Base-by-base conservation (phyloP, 2,113 vertebrate genomes). In the Perca flavescens region DNA sequence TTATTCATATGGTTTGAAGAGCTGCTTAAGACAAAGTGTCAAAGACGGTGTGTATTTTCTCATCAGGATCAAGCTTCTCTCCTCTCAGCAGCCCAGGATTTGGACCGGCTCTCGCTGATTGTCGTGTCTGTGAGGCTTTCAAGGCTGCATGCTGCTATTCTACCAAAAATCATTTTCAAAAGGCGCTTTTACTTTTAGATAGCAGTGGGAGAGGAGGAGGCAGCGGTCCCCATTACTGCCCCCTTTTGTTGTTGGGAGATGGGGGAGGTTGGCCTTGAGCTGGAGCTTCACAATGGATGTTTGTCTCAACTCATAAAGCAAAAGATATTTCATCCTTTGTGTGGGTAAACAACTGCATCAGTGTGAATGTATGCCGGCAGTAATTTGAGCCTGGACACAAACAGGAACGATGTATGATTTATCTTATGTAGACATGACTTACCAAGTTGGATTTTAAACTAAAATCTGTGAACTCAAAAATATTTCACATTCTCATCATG, bases 261-360 rank as follows among this genome's bases (percentile, higher is more conserved):
- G 74, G 40, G 49, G 57, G 14, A 10, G 28, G 22, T 11, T 1
- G 40, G 78, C 80, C 80, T 61, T 74, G 50, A 86, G 80, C 86
- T 69, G 58, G 43, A 73, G 63, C 84, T 56, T 56, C 74, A 90
- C 82, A 89, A 85, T 74, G 69, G 69, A 63, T 53, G 57, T 83
- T 83, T 88, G 85, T 81, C 74, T 65, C 58, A 82, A 47, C 54
- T 77, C 73, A 76, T 61, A 12, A 66, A 77, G 60, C 15, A 62
- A 53, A 74, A 70, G 52, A 76, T 50, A 52, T 70, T 81, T 88
- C 19, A 82, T 87, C 71, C 43, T 25, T 21, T 73, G 65, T 78
- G 34, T 13, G 46, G 13, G 46, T 31, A 64, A 73, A 79, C 62
- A 66, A n/a, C 43, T 17, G 17, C 13, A 16, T 6, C 40, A 60